A percentile compares a stretch with the other conserved stretches of the same genome.
These are phyloP conservation scores for Argyrosomus japonicus DNA, from an alignment of 2,113 vertebrate species.

Conservation along the genomic window DNA sequence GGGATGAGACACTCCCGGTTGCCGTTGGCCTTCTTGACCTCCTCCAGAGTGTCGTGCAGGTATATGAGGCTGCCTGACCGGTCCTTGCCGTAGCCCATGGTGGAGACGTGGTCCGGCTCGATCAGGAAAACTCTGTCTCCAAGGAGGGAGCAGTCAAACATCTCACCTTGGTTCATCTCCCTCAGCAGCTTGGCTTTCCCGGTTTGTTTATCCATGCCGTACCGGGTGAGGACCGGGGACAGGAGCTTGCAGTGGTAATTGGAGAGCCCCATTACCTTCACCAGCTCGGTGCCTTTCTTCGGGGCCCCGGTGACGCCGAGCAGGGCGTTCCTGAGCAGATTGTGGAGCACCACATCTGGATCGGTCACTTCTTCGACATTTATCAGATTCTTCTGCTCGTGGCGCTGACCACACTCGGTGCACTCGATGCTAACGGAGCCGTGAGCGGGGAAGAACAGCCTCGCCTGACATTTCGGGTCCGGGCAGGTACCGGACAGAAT, in stretches of 20 bases:
- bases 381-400: slow-evolving; percentile 93
- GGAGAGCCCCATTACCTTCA: slow-evolving; percentile 98
- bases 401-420: slow-evolving; percentile 96
- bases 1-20: slow-evolving; percentile 96
- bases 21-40: slow-evolving; percentile 93
- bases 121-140: slow-evolving; percentile 97
- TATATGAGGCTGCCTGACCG: slow-evolving; percentile 95
- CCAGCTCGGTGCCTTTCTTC: slow-evolving; percentile 92
- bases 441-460: slow-evolving; percentile 95
- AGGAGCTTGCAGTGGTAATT: slow-evolving; percentile 99
- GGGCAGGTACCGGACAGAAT: slow-evolving; percentile 97
- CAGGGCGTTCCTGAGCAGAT: slow-evolving; percentile 96
- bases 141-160: slow-evolving; percentile 96
- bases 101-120: slow-evolving; percentile 93
- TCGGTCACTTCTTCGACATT: slow-evolving; percentile 97
- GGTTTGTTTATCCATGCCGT: slow-evolving; percentile 98
- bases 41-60: slow-evolving; percentile 95
- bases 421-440: slow-evolving; percentile 94
- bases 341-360: slow-evolving; percentile 98
- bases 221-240: slow-evolving; percentile 95
- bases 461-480: slow-evolving; percentile 95
- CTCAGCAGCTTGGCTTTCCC: slow-evolving; percentile 94
- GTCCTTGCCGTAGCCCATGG: slow-evolving; percentile 95
- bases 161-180: slow-evolving; percentile 98
- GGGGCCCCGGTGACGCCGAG: slow-evolving; percentile 94